phyloP scores from a whole-genome alignment of 1,140 invertebrate species.

The Octopus bimaculoides region DNA sequence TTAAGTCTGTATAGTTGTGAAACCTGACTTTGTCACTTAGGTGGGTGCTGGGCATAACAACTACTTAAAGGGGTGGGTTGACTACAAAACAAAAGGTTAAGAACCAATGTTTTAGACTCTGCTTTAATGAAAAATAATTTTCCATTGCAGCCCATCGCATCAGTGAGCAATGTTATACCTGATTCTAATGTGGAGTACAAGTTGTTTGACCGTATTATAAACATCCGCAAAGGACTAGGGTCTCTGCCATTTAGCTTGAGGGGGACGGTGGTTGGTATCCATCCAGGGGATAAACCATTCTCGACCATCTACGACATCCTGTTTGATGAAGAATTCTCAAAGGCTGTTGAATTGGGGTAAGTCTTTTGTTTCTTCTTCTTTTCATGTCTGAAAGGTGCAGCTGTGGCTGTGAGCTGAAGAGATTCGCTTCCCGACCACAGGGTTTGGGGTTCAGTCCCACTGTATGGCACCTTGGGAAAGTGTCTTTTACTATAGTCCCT shows the following conservation, averaged over 20 bases:
- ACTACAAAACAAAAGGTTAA: background rate
- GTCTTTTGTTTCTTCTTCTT: background rate
- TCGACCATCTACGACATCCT: conserved; percentile 71
- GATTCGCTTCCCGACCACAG: background rate
- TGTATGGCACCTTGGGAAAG: background rate
- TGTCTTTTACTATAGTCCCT: background rate
- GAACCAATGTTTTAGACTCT: background rate
- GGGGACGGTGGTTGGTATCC: conserved; percentile 75
- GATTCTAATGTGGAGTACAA: conserved; percentile 67
- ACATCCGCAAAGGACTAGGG: conserved; percentile 69
- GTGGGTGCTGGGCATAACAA: too few relatives aligned
- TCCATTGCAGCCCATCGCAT: conserved; percentile 39
- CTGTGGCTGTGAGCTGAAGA: background rate
- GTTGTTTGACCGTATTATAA: conserved; percentile 82
- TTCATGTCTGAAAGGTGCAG: background rate
- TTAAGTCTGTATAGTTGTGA: too few relatives aligned
- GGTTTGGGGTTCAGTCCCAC: background rate
- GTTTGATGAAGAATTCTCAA: conserved; percentile 74
- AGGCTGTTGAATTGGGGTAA: conserved; percentile 61
- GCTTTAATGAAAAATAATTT: background rate
- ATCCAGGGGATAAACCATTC: conserved; percentile 54
- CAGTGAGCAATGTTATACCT: conserved; percentile 56
- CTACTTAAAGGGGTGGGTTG: background rate
- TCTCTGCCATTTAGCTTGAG: conserved; percentile 75
- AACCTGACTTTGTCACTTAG: too few relatives aligned